Base-by-base conservation (phyloP, 2,888 invertebrate species). In the Philereme transversata region DNA sequence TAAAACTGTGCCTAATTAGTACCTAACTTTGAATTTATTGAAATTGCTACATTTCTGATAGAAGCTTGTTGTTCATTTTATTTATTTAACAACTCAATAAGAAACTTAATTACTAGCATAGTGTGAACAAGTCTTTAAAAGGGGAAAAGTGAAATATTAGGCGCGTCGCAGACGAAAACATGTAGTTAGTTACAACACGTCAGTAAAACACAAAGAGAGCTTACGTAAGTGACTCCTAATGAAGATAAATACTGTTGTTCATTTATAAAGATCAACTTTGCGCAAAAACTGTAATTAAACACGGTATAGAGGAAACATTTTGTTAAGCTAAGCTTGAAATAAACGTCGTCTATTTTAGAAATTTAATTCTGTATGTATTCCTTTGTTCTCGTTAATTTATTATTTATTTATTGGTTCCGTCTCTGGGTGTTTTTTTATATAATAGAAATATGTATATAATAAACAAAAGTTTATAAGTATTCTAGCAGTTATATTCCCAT, bases 161-260 rank as follows among this genome's bases (percentile, higher is more conserved):
- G 79, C 83, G 79, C 87, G 88, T 88, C 88, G 87, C 80, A 83
- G 78, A 82, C 87, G 87, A 83, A 84, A 88, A 84, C 84, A 81
- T 85, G 86, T 86, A 85, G 86, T 87, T 86, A 85, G 85, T 84
- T 84, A 87, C 86, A 81, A 83, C 81, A 84, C 80, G 86, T 86
- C 87, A 86, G 82, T 84, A 78, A 75, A 85, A 86, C 83, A 87
- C 88, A 89, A 90, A 90, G 87, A 88, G 88, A 84, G 87, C 86
- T 87, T 87, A 83, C 54, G 84, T 84, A 84, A 86, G 85, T 88
- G 82, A 84, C 84, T 87, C 83, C 82, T 91, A 91, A 92, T 91
- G 91, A 92, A 91, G 91, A 92, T 90, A 89, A 91, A 92, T 92
- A 88, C 81, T 75, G 81, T 77, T 84, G 86, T 87, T 89, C 85